Evolutionary conservation across 2,888 invertebrate genomes (phyloP), one percentile per base, ranked within the genome.

Genomic region (Hylaea fasciaria): DNA sequence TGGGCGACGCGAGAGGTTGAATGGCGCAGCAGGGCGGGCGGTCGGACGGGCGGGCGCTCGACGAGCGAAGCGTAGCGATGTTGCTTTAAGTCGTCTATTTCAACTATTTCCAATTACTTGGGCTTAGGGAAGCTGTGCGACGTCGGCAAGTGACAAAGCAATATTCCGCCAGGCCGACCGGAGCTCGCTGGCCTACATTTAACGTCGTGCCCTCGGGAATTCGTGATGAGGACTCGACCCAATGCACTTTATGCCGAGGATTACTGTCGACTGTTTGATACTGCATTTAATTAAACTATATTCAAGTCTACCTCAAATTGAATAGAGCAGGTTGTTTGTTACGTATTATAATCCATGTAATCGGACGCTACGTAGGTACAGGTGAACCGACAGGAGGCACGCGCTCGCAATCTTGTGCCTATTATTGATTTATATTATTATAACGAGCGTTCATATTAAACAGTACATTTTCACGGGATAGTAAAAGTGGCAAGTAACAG

Each of bases 91-190:
- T 82, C 81, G 83, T 85, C 87, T 88, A 90, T 91, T 92, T 90
- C 90, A 91, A 91, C 87, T 89, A 91, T 92, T 92, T 91, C 91
- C 91, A 92, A 92, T 92, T 91, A 91, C 90, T 91, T 86, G 86
- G 86, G 87, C 89, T 92, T 89, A 91, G 89, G 81, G 83, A 81
- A 85, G 86, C 83, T 83, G 82, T 80, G 82, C 86, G 83, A 89
- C 85, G 89, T 89, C 87, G 87, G 85, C 87, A 85, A 89, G 89
- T 91, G 92, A 91, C 92, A 92, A 89, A 90, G 91, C 91, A 91
- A 92, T 92, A 91, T 91, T 90, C 89, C 79, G 82, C 77, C 78
- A 80, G 80, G 74, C 76, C 77, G 81, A 77, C 73, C 81, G 80
- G 80, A 89, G 89, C 87, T 91, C 86, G 85, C 83, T 88, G 90